These are phyloP conservation scores for Holothuria scabra DNA, from an alignment of 53 echinoderm and acorn worm genomes.

Conservation along the genomic window DNA sequence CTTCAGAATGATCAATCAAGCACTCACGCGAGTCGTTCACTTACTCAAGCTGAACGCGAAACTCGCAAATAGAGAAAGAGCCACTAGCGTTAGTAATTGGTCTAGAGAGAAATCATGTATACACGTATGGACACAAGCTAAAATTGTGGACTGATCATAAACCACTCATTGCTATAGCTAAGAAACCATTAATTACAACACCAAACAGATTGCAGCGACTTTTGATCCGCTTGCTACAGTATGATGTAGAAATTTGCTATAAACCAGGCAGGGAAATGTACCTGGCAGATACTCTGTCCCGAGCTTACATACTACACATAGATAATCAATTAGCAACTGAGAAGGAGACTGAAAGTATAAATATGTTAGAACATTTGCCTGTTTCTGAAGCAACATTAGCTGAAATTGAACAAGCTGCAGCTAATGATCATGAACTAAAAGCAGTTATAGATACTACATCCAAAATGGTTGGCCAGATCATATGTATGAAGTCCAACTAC, in stretches of 20 bases:
- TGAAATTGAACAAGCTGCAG: background rate
- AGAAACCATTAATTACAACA: slow-evolving; percentile 59
- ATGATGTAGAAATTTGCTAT: slow-evolving; percentile 61
- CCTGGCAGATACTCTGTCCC: slow-evolving; percentile 59
- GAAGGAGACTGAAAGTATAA: slow-evolving; percentile 49
- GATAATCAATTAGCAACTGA: background rate
- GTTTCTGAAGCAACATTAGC: slow-evolving; percentile 3
- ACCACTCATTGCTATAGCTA: too few relatives aligned
- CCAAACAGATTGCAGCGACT: slow-evolving; percentile 71
- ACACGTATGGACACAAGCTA: slow-evolving; percentile 56
- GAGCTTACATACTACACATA: slow-evolving; percentile 32
- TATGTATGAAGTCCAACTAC: slow-evolving; percentile 3
- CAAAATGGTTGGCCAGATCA: slow-evolving; percentile 62
- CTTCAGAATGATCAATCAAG: too few relatives aligned
- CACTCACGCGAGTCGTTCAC: too few relatives aligned
- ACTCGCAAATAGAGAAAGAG: too few relatives aligned
- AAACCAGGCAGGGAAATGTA: slow-evolving; percentile 61
- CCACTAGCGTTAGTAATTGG: slow-evolving; percentile 68
- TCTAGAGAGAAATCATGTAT: slow-evolving; percentile 67
- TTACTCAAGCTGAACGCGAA: too few relatives aligned
- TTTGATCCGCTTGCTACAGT: slow-evolving; percentile 59
- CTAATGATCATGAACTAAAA: background rate
- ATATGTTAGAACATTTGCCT: slow-evolving; percentile 48
- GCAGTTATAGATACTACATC: background rate
- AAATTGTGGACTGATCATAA: slow-evolving; percentile 77